Percentiles rank a stretch among this genome's conserved stretches.
These are phyloP conservation scores for Drosophila subquinaria DNA, from an alignment of 2,888 invertebrate species.

Conservation along the genomic window DNA sequence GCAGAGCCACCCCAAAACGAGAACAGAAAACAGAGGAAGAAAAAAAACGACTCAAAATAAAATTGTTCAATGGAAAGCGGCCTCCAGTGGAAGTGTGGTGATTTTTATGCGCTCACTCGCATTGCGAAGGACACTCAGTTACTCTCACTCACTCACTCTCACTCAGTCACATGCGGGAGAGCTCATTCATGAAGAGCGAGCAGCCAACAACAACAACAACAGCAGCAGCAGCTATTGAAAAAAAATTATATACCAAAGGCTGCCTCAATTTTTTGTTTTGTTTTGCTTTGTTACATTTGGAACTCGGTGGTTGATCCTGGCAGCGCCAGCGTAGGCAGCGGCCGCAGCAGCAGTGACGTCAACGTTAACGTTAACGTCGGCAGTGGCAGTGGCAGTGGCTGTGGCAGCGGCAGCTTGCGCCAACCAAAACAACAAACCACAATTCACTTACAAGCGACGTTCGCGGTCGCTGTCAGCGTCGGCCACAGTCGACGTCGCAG, in stretches of 20 bases:
- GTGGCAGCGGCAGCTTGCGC: conserved; percentile 49
- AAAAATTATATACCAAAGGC: conserved; percentile 37
- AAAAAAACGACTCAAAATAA: conserved; percentile 73
- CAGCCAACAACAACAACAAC: conserved; percentile 17
- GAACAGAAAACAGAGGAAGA: conserved; percentile 36
- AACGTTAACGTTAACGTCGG: conserved; percentile 40
- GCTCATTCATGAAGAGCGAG: conserved; percentile 59
- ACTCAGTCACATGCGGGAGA: conserved; percentile 31
- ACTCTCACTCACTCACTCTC: conserved; percentile 17
- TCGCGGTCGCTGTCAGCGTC: conserved; percentile 61
- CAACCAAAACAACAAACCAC: conserved; percentile 84
- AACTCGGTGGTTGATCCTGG: conserved; percentile 70
- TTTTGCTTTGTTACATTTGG: conserved; percentile 44
- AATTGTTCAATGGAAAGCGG: conserved; percentile 66
- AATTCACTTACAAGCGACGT: conserved; percentile 82
- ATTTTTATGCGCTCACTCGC: conserved; percentile 53
- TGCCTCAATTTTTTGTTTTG: conserved; percentile 49
- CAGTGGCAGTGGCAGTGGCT: conserved; percentile 24
- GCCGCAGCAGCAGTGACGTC: conserved; percentile 22
- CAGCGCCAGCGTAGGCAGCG: conserved; percentile 37
- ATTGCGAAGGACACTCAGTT: conserved; percentile 40
- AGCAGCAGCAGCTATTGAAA: conserved; percentile 3
- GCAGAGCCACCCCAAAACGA: conserved; percentile 45
- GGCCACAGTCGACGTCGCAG: conserved; percentile 30
- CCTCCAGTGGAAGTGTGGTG: conserved; percentile 54